Evolutionary conservation across 92 coral and sea anemone genomes (phyloP).

Genomic region (Diadumene lineata): DNA sequence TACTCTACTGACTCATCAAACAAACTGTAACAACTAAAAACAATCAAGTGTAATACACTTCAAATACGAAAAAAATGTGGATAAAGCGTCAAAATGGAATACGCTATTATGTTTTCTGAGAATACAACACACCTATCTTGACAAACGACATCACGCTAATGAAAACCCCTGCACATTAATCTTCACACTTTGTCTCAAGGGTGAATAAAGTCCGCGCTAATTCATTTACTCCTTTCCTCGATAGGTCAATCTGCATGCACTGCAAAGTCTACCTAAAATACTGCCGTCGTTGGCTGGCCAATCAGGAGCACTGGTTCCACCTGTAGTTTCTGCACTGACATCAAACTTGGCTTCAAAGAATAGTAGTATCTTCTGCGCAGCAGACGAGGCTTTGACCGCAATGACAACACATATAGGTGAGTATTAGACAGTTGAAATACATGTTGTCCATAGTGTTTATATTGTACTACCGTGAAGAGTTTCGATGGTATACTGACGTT

Average conservation of each 20-base stretch:
- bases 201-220: not conserved
- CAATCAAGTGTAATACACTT: no score
- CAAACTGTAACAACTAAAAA: no score
- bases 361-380: conserved; percentile 64
- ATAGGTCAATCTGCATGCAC: conserved; percentile 91
- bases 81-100: no score
- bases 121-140: no score
- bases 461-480: no score
- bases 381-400: conserved; percentile 75
- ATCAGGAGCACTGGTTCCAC: conserved; percentile 73
- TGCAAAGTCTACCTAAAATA: conserved; percentile 78
- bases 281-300: conserved; percentile 70
- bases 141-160: no score
- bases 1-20: no score
- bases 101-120: no score
- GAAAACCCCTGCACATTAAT: no score
- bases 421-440: not conserved
- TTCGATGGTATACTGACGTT: no score
- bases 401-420: conserved; percentile 78
- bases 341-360: conserved; percentile 94
- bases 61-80: no score
- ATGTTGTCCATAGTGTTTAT: no score
- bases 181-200: not conserved
- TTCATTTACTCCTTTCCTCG: not conserved
- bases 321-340: conserved; percentile 76